A percentile compares a stretch with the other conserved stretches of the same genome.
Evolutionary conservation across 2,113 vertebrate genomes (phyloP).

Genomic region (Ramphastos sulfuratus): DNA sequence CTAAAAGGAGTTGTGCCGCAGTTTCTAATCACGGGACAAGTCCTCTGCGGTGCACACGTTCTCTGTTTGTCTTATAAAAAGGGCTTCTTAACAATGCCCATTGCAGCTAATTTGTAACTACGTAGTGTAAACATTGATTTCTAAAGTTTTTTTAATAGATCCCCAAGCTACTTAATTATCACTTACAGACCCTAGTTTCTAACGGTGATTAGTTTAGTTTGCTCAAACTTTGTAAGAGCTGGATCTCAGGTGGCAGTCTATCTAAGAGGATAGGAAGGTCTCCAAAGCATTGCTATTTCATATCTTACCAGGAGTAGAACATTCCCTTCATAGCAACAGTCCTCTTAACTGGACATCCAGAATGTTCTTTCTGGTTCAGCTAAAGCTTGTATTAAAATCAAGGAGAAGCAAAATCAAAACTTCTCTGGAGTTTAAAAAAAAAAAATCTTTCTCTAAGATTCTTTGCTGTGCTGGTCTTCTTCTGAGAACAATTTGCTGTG

Average conservation of each 20-base stretch:
- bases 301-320: not conserved
- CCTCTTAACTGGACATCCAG: not conserved
- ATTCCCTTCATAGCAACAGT: not conserved
- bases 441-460: not conserved
- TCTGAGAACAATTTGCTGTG: not conserved
- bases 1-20: slow-evolving; percentile 59
- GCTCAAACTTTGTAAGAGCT: slow-evolving; percentile 39
- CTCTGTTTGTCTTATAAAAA: slow-evolving; percentile 58
- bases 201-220: slow-evolving; percentile 55
- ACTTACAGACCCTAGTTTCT: slow-evolving; percentile 68
- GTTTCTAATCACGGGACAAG: slow-evolving; percentile 56
- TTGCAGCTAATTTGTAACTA: slow-evolving; percentile 72
- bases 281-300: slow-evolving; percentile 1
- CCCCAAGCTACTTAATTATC: slow-evolving; percentile 74
- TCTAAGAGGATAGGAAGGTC: slow-evolving; percentile 1
- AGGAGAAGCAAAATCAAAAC: not conserved
- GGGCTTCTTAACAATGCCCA: slow-evolving; percentile 71
- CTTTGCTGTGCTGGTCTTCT: not conserved
- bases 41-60: slow-evolving; percentile 36
- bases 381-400: not conserved
- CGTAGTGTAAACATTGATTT: slow-evolving; percentile 64
- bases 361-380: not conserved
- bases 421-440: not conserved
- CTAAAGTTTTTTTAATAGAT: slow-evolving; percentile 69
- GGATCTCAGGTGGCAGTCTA: slow-evolving; percentile 17